Evolutionary conservation across 2,113 vertebrate genomes (phyloP), one percentile per base, ranked within the genome.

Genomic region (Guaruba guarouba): DNA sequence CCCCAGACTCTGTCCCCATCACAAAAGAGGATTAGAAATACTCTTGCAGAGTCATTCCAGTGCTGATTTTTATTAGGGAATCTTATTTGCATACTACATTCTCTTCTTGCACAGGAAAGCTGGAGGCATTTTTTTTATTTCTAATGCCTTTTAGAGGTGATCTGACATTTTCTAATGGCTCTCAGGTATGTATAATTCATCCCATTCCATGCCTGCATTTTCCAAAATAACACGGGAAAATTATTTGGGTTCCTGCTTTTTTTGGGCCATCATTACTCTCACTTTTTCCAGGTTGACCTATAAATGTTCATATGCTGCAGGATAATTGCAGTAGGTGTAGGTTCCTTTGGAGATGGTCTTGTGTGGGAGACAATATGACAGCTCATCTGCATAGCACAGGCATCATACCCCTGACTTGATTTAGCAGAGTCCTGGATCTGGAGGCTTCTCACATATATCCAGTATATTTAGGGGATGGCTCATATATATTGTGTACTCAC

Each of bases 331-430:
- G 96, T 95, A 96, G 95, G 95, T 96, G 96, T 93, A 94, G 81
- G 92, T 94, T 95, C 90, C 95, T 97, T 93, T 93, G 93, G 91
- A 95, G 95, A 96, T 5, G 8, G 28, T 92, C 86, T 84, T 95
- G 93, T 90, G 95, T 95, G 93, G 96, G 95, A 96, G 96, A 96
- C 86, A 94, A 92, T 93, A 87, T 96, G 95, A 94, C 95, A 96
- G 93, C 96, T 96, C 92, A 96, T 94, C 93, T 95, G 96, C 96
- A 94, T 51, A 92, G 91, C 81, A 79, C 81, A 96, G 83, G 77
- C 92, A 96, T 94, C 86, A 82, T 85, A 92, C 52, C 83, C 77
- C 74, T 89, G 88, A 62, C 80, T 92, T 5, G 80, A 92, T 97
- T 92, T 94, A 96, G 91, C 77, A 81, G 77, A 93, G 69, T 33